These are phyloP conservation scores for Nansenia antarctica DNA, from an alignment of 2,113 vertebrate species.

Conservation along the genomic window DNA sequence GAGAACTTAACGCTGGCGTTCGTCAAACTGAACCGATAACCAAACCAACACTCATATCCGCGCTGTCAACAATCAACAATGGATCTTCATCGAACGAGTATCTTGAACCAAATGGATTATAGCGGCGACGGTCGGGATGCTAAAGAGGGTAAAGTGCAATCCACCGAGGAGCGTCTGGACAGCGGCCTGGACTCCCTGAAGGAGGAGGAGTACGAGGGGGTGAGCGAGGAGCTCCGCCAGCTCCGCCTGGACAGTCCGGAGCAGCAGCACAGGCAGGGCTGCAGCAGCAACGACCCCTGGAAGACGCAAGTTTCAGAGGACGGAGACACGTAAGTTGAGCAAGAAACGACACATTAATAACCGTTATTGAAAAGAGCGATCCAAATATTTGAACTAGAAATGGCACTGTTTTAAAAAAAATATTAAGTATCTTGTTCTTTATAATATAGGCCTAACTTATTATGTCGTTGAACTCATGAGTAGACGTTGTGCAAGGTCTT, in stretches of 20 bases:
- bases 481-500: neutral
- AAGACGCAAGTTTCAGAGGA: slow-evolving; percentile 86
- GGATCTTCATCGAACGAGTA: slow-evolving; percentile 63
- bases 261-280: slow-evolving; percentile 21
- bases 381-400: too few relatives aligned
- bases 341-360: neutral
- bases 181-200: slow-evolving; percentile 93
- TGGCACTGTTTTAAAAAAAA: neutral
- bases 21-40: slow-evolving; percentile 11
- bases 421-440: neutral
- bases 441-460: neutral
- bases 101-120: slow-evolving; percentile 72
- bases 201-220: slow-evolving; percentile 87
- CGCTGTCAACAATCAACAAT: slow-evolving; percentile 51
- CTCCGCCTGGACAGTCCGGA: slow-evolving; percentile 71
- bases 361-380: too few relatives aligned
- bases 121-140: slow-evolving; percentile 69
- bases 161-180: slow-evolving; percentile 84
- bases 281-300: slow-evolving; percentile 71
- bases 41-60: neutral
- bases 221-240: slow-evolving; percentile 79
- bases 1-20: neutral
- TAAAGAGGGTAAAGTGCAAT: slow-evolving; percentile 73
- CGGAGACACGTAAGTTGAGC: slow-evolving; percentile 90
- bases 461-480: neutral